phyloP scores from a whole-genome alignment of 2,113 vertebrate genomes.

The Upupa epops region DNA sequence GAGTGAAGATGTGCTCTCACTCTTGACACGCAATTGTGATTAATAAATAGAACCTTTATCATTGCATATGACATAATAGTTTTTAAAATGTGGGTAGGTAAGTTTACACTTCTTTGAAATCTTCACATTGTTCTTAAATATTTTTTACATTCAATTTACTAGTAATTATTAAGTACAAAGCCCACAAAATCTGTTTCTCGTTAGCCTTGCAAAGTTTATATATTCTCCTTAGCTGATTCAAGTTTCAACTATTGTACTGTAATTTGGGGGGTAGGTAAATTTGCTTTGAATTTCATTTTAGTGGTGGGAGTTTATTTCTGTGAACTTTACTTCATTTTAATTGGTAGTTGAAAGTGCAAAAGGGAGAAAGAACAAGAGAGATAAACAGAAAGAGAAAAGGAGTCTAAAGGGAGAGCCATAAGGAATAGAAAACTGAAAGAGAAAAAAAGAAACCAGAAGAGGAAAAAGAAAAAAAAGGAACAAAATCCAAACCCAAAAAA shows the following conservation, averaged over 20 bases:
- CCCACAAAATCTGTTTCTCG: conserved; percentile 24
- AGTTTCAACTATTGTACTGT: conserved; percentile 17
- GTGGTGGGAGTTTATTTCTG: neutral
- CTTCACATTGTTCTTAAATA: neutral
- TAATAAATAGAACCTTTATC: neutral
- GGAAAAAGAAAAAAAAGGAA: too few relatives aligned
- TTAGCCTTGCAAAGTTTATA: conserved; percentile 37
- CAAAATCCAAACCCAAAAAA: too few relatives aligned
- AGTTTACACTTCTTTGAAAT: conserved; percentile 1
- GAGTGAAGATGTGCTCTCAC: neutral
- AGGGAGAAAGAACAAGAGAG: neutral
- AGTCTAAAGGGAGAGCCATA: neutral
- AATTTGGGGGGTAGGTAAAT: neutral
- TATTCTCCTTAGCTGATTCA: conserved; percentile 20
- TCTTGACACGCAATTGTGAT: neutral
- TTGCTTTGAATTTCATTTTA: neutral
- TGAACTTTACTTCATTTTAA: neutral
- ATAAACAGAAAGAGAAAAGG: neutral
- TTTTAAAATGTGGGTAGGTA: neutral
- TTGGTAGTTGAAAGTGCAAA: neutral
- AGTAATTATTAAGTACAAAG: conserved; percentile 15
- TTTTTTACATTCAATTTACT: conserved; percentile 26
- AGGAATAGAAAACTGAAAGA: neutral
- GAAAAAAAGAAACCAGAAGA: neutral
- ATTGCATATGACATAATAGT: neutral